Base-by-base conservation (phyloP, 2,888 invertebrate species). In the Drosophila melanosoma region DNA sequence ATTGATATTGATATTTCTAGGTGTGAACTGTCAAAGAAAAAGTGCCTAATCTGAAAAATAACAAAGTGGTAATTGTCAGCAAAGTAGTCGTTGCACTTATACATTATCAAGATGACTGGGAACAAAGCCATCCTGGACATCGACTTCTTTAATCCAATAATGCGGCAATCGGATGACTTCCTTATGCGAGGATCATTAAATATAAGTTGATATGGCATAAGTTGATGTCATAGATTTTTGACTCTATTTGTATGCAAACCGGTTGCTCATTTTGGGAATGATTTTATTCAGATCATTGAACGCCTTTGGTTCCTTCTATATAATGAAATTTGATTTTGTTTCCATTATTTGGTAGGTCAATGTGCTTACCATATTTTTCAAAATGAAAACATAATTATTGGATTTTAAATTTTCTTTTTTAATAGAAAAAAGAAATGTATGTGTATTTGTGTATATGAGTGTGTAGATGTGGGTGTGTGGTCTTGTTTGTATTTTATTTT, bases 351-450 rank as follows among this genome's bases (percentile, higher is more conserved):
- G 58, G 51, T 63, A 48, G 49, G 33, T 36, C 26, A 29, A 49
- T 40, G 23, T 49, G 33, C 26, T 35, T 52, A 15, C 7, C 45
- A 51, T 62, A 45, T 38, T 48, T 63, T 48, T 29, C 11, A 54
- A 75, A 78, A 83, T 73, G 12, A 81, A 85, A 85, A 71, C 67
- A 62, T 62, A 60, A 42, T 48, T n/a, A 53, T 64, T 71, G 38
- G 60, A 78, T 83, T 77, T 83, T 52, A 66, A 77, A 77, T 69
- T 60, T 70, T 61, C 29, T 29, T 48, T 78, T 81, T 82, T 82
- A 87, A 87, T 83, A 87, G 88, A 87, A 83, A 83, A 83, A 83
- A 83, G 86, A 87, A 85, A 66, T 87, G 68, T 76, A 29, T 69
- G 40, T 40, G 20, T 56, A 42, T 61, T 10, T 53, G 29, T 51